Conservation (phyloP, 2,113 vertebrate species). For the Tachysurus fulvidraco region DNA sequence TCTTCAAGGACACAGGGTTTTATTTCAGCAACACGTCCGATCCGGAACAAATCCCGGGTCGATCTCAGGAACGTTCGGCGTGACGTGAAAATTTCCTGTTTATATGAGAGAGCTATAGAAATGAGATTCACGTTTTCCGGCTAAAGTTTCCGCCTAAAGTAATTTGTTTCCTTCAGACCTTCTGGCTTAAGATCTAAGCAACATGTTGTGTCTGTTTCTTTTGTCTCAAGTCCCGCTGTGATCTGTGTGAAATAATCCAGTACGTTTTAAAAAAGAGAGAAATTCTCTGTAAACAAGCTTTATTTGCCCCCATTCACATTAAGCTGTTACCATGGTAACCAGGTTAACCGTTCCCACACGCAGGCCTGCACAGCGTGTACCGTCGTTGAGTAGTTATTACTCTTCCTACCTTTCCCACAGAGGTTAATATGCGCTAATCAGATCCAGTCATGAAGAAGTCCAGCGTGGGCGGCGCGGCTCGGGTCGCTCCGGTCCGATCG, state of each 20-base stretch:
- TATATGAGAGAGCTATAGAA: not conserved
- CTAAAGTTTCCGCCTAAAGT: not conserved
- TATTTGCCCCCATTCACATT: not conserved
- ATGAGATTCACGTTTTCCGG: not conserved
- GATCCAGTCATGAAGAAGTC: not conserved
- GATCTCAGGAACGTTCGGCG: not conserved
- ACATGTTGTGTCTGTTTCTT: not conserved
- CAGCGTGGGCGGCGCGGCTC: not conserved
- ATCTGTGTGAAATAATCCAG: not conserved
- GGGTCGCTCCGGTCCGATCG: not conserved
- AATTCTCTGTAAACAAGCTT: not conserved
- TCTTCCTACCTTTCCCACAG: not conserved
- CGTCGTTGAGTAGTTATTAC: not conserved
- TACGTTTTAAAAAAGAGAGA: not conserved
- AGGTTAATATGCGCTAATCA: not conserved
- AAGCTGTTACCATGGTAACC: slow-evolving; percentile 8
- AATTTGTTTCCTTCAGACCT: not conserved
- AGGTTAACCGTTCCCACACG: not conserved
- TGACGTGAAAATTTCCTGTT: not conserved
- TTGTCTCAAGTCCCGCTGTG: not conserved
- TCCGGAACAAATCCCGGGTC: not conserved
- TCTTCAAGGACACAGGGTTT: too few species aligned
- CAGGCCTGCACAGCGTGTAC: not conserved
- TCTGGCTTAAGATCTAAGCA: not conserved
- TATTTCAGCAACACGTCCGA: not conserved